Conservation (phyloP, 2,797 vertebrate genomes). For the Acomys russatus region DNA sequence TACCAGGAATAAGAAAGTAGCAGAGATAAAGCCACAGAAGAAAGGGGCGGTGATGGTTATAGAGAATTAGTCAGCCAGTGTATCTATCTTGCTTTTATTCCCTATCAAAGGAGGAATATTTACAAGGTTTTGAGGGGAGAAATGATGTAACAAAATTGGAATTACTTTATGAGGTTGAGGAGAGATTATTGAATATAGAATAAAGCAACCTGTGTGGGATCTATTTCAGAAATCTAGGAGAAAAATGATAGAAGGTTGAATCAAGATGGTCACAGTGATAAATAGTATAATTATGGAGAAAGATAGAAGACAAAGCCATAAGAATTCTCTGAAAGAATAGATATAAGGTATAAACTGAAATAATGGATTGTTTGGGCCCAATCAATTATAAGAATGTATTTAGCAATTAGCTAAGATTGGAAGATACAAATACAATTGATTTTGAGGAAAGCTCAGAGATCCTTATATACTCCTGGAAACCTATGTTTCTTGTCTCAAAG, state of each 20-base stretch:
- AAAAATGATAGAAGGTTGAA: neutral
- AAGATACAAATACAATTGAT: neutral
- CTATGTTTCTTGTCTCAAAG: constrained; percentile 10
- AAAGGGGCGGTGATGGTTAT: neutral
- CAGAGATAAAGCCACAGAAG: neutral
- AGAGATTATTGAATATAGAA: neutral
- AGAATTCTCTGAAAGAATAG: neutral
- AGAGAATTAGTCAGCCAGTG: neutral
- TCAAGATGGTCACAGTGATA: neutral
- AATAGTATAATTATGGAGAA: neutral
- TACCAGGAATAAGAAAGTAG: neutral
- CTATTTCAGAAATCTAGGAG: constrained; percentile 14
- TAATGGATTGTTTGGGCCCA: neutral
- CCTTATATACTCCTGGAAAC: neutral
- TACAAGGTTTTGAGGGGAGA: neutral
- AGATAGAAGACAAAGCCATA: neutral
- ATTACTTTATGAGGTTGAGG: neutral
- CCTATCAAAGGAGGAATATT: neutral
- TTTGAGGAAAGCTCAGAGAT: constrained; percentile 8
- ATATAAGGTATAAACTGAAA: neutral
- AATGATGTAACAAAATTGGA: neutral
- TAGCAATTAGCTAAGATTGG: neutral
- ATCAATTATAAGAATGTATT: neutral
- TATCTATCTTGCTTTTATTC: neutral
- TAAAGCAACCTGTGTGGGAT: neutral